Evolutionary conservation across 2,888 invertebrate genomes (phyloP), one percentile per base, ranked within the genome.

Genomic region (Mongoloraphidia duomilia): DNA sequence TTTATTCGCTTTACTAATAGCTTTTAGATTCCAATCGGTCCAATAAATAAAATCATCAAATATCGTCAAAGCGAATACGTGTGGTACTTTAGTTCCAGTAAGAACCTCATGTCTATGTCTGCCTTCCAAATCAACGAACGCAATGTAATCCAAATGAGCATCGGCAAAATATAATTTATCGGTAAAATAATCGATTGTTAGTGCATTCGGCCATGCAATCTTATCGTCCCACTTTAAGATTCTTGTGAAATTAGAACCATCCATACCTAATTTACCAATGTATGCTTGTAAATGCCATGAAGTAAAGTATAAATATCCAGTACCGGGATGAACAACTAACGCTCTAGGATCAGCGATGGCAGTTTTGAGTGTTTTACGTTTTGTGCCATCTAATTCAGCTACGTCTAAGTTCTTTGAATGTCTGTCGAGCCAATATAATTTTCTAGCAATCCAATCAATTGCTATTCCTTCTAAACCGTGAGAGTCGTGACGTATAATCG

Each of bases 1-100:
- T 66, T 97, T 98, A 61, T 94, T 84, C 0, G 95, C 94, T 57
- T 84, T 79, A 56, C 85, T 81, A 47, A 98, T 87, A 0, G 88
- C 88, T 65, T 94, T 94, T 45, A 92, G 69, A 65, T 97, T 97
- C 97, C 98, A 98, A 65, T 98, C 98, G 1, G 95, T 92, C 95
- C 96, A 98, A 69, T 85, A 98, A 14, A 90, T 76, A 58, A 76
- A 82, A 60, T 96, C 94, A 61, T 96, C 97, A 64, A 98, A 96
- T 0, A 96, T 75, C 9, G 88, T 83, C 41, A 98, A 71, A 0
- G 96, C 95, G 60, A 95, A 98, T 0, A 96, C 93, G 65, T 98
- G 97, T 0, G 97, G 96, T 1, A 96, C 94, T 44, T 79, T 72
- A 3, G 73, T 66, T 0, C 91, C 91, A 0, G 84, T 82, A 3